Conservation (phyloP, 2,797 vertebrate genomes). For the Amblyopsis hoosieri region DNA sequence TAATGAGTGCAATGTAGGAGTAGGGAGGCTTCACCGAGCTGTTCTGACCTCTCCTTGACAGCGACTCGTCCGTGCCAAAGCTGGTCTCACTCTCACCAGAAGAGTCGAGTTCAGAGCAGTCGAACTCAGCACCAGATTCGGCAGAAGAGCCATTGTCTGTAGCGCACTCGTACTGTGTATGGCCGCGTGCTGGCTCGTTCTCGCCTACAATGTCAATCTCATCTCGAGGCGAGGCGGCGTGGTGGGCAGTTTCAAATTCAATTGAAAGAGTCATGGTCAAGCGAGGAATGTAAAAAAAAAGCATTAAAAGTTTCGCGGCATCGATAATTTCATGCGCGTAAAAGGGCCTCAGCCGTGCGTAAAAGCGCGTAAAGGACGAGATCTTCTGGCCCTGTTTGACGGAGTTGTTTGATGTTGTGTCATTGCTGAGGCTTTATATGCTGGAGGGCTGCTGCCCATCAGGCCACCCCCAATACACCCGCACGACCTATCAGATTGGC, state of each 20-base stretch:
- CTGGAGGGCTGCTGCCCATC: constrained; percentile 43
- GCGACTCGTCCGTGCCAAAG: constrained; percentile 29
- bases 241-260: constrained; percentile 63
- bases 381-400: background rate
- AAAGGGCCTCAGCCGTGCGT: constrained; percentile 45
- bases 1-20: constrained; percentile 93
- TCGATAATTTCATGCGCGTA: constrained; percentile 45
- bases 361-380: constrained; percentile 39
- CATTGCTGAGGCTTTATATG: constrained; percentile 71
- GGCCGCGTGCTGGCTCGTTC: constrained; percentile 45
- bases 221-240: constrained; percentile 48
- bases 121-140: constrained; percentile 54
- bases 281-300: constrained; percentile 17
- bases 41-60: constrained; percentile 54
- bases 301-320: constrained; percentile 24
- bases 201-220: constrained; percentile 77
- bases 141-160: constrained; percentile 46
- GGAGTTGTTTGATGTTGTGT: constrained; percentile 28
- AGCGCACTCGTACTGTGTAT: constrained; percentile 37
- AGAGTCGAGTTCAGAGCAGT: constrained; percentile 71
- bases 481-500: constrained; percentile 76
- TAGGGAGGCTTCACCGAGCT: constrained; percentile 86
- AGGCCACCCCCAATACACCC: constrained; percentile 68
- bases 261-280: constrained; percentile 75
- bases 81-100: constrained; percentile 57